Conservation (phyloP, 2,113 vertebrate species). For the Prolemur simus region DNA sequence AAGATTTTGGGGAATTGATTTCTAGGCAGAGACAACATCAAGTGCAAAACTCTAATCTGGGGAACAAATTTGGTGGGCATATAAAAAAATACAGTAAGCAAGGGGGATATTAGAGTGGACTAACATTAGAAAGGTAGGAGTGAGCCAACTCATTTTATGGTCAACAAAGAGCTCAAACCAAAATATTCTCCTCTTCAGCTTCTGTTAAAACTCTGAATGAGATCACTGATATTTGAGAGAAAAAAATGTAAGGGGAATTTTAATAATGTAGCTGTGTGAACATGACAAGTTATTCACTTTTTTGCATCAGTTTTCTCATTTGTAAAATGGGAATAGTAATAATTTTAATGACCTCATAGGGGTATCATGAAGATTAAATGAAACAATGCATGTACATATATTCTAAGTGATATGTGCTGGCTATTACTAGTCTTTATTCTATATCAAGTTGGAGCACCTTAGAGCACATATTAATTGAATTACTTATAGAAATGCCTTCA, state of each 20-base stretch:
- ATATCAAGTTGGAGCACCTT: not conserved
- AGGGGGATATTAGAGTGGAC: no score
- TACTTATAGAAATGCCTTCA: not conserved
- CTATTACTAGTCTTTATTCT: not conserved
- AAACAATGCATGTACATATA: not conserved
- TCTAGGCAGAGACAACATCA: not conserved
- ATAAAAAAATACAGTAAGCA: not conserved
- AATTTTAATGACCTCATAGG: not conserved
- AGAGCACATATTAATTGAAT: not conserved
- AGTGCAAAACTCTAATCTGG: not conserved
- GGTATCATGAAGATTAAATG: not conserved
- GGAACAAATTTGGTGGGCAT: not conserved
- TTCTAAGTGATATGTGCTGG: not conserved
- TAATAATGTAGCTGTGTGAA: not conserved
- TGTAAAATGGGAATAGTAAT: not conserved
- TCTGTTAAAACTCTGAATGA: conserved; percentile 18
- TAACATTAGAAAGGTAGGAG: not conserved
- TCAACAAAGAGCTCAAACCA: not conserved
- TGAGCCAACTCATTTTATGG: not conserved
- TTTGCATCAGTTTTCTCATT: conserved; percentile 26
- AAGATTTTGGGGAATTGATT: not conserved
- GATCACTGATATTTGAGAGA: not conserved
- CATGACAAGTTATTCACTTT: not conserved
- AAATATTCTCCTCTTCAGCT: not conserved
- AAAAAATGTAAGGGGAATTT: not conserved